These are phyloP conservation scores for Venustaconcha ellipsiformis DNA, from an alignment of 1,140 invertebrate species.

Conservation along the genomic window DNA sequence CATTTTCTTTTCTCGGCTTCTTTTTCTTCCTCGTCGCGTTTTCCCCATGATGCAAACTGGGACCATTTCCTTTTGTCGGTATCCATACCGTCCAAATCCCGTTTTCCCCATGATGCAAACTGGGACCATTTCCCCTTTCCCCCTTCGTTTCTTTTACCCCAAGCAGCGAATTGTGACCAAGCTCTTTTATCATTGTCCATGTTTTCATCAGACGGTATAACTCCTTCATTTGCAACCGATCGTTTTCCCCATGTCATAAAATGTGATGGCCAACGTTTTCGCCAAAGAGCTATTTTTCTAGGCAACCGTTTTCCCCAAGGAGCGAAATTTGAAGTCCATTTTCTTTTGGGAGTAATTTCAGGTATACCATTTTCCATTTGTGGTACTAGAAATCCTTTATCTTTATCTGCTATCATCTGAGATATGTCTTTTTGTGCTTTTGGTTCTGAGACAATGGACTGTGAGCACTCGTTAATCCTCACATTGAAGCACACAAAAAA, in stretches of 20 bases:
- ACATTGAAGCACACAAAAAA: too few species aligned
- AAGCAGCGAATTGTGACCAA: neutral
- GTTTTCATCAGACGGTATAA: neutral
- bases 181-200: neutral
- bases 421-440: too few species aligned
- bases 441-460: too few species aligned
- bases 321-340: neutral
- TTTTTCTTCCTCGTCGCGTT: constrained; percentile 5
- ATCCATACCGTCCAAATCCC: neutral
- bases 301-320: constrained; percentile 15
- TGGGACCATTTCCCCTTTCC: neutral
- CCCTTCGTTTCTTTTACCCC: constrained; percentile 7
- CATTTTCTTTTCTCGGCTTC: neutral
- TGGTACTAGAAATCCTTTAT: too few species aligned
- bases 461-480: too few species aligned
- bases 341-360: neutral
- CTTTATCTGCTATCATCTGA: too few species aligned
- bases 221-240: neutral
- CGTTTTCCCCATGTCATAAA: constrained; percentile 24
- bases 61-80: neutral
- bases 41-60: constrained; percentile 27
- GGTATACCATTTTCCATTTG: too few species aligned
- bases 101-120: constrained; percentile 4
- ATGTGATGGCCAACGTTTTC: constrained; percentile 16
- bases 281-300: neutral